Conservation (phyloP, 53 echinoderm and acorn worm genomes). For the Pentamera pediparva region DNA sequence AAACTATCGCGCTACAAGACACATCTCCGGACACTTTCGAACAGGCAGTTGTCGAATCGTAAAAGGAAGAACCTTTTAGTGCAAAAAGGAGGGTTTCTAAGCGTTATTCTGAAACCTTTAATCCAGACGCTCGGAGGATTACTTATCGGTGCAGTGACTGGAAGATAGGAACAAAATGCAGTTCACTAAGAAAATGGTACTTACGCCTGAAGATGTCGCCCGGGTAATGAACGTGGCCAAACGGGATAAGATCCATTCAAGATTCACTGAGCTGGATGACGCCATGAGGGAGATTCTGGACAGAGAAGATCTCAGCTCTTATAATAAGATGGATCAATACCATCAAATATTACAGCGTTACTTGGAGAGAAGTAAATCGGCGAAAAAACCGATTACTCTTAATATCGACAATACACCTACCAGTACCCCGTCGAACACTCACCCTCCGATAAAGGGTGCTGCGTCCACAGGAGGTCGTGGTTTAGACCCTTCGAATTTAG, state of each 20-base stretch:
- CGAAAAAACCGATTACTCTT: no score
- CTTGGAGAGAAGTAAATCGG: background rate
- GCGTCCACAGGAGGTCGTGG: no score
- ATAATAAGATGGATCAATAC: constrained; percentile 38
- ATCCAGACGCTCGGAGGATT: constrained; percentile 11
- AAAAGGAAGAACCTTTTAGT: constrained; percentile 27
- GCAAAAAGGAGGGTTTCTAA: constrained; percentile 46
- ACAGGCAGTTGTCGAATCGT: constrained; percentile 19
- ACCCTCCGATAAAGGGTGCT: no score
- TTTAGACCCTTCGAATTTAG: no score
- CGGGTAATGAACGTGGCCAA: constrained; percentile 34
- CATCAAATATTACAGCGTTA: constrained; percentile 45
- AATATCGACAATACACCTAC: no score
- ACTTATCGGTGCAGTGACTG: background rate
- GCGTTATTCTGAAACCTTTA: constrained; percentile 29
- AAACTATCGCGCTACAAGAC: constrained; percentile 20
- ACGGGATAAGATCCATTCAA: background rate
- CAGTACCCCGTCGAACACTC: no score
- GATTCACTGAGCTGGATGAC: constrained; percentile 16
- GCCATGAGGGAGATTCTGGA: constrained; percentile 26
- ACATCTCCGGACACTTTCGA: background rate
- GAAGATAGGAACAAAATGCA: constrained; percentile 30
- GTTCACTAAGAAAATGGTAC: constrained; percentile 34
- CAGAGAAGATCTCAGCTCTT: background rate
- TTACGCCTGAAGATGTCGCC: constrained; percentile 53